Evolutionary conservation across 2,797 vertebrate species (phyloP).

Genomic region (Crypturellus tataupa): DNA sequence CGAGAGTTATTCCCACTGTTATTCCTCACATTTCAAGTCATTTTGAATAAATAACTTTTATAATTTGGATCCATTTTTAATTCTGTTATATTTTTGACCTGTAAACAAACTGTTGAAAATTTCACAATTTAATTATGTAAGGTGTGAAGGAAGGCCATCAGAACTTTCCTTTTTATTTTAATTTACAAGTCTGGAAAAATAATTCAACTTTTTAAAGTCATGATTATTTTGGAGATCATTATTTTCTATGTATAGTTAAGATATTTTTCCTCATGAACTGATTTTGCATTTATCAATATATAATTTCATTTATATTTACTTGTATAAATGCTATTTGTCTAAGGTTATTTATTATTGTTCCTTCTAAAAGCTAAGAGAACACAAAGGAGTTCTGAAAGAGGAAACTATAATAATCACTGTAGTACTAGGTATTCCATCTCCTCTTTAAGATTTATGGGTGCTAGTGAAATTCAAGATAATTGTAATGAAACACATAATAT

Average conservation of each 20-base stretch:
- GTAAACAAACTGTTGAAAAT: not conserved
- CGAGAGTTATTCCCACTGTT: not conserved
- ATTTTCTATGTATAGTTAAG: not conserved
- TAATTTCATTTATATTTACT: not conserved
- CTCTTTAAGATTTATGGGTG: not conserved
- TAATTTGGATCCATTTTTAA: not conserved
- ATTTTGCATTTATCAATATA: not conserved
- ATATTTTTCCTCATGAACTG: not conserved
- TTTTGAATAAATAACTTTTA: not conserved
- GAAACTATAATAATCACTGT: not conserved
- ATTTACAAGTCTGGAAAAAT: not conserved
- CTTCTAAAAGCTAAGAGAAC: not conserved
- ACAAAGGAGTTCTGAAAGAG: accelerated
- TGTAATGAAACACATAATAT: not conserved
- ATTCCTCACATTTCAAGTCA: not conserved
- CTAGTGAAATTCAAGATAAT: not conserved
- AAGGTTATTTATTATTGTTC: not conserved
- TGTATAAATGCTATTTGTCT: not conserved
- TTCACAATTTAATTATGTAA: not conserved
- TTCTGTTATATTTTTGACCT: not conserved
- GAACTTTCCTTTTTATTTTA: not conserved
- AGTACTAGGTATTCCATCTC: not conserved
- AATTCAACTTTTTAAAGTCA: not conserved
- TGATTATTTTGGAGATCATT: not conserved
- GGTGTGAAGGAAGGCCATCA: not conserved